phyloP scores from a whole-genome alignment of 2,888 invertebrate species.

The Craniophora ligustri region DNA sequence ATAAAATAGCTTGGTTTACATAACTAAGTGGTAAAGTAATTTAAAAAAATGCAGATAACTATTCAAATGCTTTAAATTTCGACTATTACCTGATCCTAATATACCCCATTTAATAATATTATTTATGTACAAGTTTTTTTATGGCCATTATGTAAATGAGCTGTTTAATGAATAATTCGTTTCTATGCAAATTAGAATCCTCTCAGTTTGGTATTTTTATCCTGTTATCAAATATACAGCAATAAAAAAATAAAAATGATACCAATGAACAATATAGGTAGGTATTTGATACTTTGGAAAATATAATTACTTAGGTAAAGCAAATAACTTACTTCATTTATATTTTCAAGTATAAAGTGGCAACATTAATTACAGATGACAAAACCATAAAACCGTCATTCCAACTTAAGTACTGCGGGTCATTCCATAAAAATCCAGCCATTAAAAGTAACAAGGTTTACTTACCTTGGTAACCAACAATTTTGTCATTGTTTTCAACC shows the following conservation, averaged over 20 bases:
- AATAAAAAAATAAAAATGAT: too few species aligned
- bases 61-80: neutral
- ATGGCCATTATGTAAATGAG: constrained; percentile 17
- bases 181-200: constrained; percentile 24
- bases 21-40: too few species aligned
- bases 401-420: constrained; percentile 5
- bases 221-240: constrained; percentile 2
- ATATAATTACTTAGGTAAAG: too few species aligned
- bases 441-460: constrained; percentile 12
- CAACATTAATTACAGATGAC: constrained; percentile 13
- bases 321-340: too few species aligned
- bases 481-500: constrained; percentile 15
- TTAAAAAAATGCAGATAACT: too few species aligned
- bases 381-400: constrained; percentile 20
- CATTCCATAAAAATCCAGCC: constrained; percentile 9
- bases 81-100: neutral
- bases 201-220: constrained; percentile 5
- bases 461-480: constrained; percentile 18
- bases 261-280: too few species aligned
- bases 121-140: neutral
- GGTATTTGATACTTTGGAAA: too few species aligned
- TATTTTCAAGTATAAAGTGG: neutral
- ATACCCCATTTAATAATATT: neutral
- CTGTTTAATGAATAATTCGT: constrained; percentile 17
- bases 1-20: too few species aligned